These are phyloP conservation scores for Gobius niger DNA, from an alignment of 2,113 vertebrate species.

Conservation along the genomic window DNA sequence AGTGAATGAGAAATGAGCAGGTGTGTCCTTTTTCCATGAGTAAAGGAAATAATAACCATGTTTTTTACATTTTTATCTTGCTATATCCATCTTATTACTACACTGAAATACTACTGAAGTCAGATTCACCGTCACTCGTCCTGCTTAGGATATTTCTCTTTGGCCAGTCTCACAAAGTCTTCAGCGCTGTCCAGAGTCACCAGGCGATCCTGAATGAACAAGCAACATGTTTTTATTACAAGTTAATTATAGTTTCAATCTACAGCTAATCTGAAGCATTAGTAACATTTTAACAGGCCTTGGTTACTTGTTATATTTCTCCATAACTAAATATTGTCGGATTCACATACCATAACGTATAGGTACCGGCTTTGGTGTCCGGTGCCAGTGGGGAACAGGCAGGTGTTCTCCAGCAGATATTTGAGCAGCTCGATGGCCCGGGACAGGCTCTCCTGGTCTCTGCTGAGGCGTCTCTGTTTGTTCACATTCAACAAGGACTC, in stretches of 20 bases:
- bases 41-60: too few relatives aligned
- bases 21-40: too few relatives aligned
- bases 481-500: conserved; percentile 86
- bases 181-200: conserved; percentile 88
- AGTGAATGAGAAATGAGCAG: too few relatives aligned
- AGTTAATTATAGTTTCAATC: too few relatives aligned
- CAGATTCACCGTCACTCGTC: conserved; percentile 20
- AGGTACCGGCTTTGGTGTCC: conserved; percentile 84
- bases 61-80: too few relatives aligned
- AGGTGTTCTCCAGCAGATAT: conserved; percentile 84
- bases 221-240: too few relatives aligned
- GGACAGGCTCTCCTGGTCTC: conserved; percentile 78
- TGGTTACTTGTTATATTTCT: too few relatives aligned
- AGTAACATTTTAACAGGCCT: too few relatives aligned
- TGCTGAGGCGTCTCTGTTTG: conserved; percentile 77
- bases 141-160: conserved; percentile 81
- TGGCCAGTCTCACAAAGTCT: conserved; percentile 86
- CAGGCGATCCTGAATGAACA: conserved; percentile 80
- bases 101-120: too few relatives aligned
- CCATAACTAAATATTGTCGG: background rate
- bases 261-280: too few relatives aligned
- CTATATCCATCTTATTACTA: too few relatives aligned
- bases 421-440: conserved; percentile 80
- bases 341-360: conserved; percentile 82
- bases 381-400: conserved; percentile 82